Evolutionary conservation across 2,888 invertebrate genomes (phyloP).

Genomic region (Therioaphis trifolii): DNA sequence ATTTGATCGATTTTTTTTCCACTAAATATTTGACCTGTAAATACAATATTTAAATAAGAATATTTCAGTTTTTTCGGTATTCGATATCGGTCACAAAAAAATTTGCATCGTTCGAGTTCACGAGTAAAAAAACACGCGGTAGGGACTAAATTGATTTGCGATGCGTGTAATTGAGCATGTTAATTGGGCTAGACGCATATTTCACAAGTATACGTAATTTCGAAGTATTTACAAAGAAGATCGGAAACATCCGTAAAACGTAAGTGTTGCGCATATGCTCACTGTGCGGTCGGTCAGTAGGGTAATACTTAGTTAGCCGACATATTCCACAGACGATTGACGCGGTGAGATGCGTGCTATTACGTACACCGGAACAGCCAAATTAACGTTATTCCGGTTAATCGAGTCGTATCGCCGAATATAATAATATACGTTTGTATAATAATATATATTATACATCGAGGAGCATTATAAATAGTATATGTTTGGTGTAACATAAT

Average conservation of each 20-base stretch:
- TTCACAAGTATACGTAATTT: background rate
- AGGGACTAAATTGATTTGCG: background rate
- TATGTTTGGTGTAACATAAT: background rate
- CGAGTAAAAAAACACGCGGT: no score
- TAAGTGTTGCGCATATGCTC: background rate
- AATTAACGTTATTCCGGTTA: conserved; percentile 29
- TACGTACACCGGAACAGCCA: no score
- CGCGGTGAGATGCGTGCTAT: no score
- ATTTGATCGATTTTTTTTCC: no score
- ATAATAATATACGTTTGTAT: background rate
- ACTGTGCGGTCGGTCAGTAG: conserved; percentile 27
- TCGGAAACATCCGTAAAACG: conserved; percentile 12
- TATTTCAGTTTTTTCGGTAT: no score
- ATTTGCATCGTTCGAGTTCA: no score
- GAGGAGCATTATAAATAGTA: conserved; percentile 18
- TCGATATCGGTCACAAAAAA: no score
- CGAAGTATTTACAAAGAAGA: background rate
- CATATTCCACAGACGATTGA: background rate
- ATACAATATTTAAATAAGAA: no score
- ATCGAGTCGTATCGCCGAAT: conserved; percentile 28
- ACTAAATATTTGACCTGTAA: no score
- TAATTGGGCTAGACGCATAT: no score
- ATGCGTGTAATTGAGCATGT: background rate
- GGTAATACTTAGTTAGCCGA: conserved; percentile 44
- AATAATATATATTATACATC: background rate